Base-by-base conservation (phyloP, 2,888 invertebrate genomes). In the Andrena bicolor region DNA sequence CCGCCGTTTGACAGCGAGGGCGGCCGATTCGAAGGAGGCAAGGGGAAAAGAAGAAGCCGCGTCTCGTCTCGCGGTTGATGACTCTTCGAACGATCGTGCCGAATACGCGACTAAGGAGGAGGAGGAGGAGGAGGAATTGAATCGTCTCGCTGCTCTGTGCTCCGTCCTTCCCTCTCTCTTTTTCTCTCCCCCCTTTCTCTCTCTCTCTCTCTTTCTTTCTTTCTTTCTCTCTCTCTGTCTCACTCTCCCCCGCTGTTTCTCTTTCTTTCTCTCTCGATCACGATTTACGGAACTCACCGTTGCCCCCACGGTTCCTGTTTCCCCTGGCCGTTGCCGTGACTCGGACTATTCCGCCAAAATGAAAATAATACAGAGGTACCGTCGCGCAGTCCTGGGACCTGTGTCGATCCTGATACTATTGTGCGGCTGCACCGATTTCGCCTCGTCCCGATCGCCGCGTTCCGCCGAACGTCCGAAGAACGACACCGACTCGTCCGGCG, bases 381-480 rank as follows among this genome's bases (percentile, higher is more conserved):
- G 69, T 1, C 71, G 68, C 51, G 75, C 82, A 20, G 35, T 80
- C 53, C 64, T 86, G 73, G 82, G 82, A 72, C 76, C 85, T 76
- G 49, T 80, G 56, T 78, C 87, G 70, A 76, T 89, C 71, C 85
- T 84, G 80, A 74, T 89, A 70, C 56, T 90, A 53, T 30, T 85
- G 58, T 84, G 87, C 78, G 76, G 82, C 61, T 85, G 83, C 53
- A 78, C 88, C 68, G 86, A 87, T 77, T 80, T 87, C 69, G 92
- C 83, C 66, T 81, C 88, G 32, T 89, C 91, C 68, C 89, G 90
- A 77, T 91, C 90, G 61, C 77, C 90, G 26, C 87, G 90, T 68
- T 88, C 84, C n/a, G 65, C 82, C n/a, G 78, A 85, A 53, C 83
- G 66, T 53, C 73, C 81, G 64, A 78, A n/a, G 82, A 85, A 78